These are phyloP conservation scores for Ochotona princeps DNA, from an alignment of 2,113 vertebrate species.

Conservation along the genomic window DNA sequence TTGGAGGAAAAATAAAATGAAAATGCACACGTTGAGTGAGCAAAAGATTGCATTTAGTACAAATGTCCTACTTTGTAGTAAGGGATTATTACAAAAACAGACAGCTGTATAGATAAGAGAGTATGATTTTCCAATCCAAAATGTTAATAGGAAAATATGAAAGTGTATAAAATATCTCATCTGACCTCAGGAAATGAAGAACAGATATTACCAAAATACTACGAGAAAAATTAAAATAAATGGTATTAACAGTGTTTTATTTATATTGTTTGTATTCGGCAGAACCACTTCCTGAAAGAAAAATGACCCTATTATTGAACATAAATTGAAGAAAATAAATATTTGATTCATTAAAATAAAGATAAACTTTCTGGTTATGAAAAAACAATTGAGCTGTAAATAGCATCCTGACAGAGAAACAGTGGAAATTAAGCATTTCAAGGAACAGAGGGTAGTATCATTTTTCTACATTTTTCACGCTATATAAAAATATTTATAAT, in stretches of 20 bases:
- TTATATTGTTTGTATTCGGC: neutral
- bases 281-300: neutral
- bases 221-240: neutral
- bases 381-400: neutral
- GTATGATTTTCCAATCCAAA: slow-evolving; percentile 24
- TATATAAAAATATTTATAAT: slow-evolving; percentile 2
- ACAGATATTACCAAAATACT: neutral
- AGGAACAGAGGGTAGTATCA: neutral
- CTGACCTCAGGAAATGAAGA: neutral
- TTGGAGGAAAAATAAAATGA: slow-evolving; percentile 17
- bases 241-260: neutral
- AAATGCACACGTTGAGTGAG: slow-evolving; percentile 26
- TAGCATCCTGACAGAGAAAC: neutral
- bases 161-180: neutral
- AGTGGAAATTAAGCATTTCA: neutral
- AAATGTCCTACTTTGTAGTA: neutral
- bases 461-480: slow-evolving; percentile 36
- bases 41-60: neutral
- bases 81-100: neutral
- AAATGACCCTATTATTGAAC: neutral
- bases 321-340: slow-evolving; percentile 17
- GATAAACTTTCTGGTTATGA: neutral
- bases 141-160: neutral
- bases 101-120: neutral
- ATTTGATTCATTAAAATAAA: slow-evolving; percentile 12